Evolutionary conservation across 2,797 vertebrate species (phyloP).

Genomic region (Ctenochaetus hawaiiensis): DNA sequence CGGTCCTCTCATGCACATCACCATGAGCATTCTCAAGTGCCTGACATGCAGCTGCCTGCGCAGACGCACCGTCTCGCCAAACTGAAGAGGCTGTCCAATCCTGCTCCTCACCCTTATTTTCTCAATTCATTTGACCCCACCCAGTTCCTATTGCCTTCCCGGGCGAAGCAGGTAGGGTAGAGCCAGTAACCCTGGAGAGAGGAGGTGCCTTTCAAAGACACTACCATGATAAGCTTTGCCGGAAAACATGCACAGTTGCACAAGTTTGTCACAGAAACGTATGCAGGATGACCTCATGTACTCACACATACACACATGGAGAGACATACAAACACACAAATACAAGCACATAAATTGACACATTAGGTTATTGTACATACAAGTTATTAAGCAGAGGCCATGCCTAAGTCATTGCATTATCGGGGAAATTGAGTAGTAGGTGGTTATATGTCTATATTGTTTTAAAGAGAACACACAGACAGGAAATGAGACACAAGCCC

Average conservation of each 20-base stretch:
- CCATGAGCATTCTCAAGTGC: constrained; percentile 88
- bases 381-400: constrained; percentile 26
- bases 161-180: constrained; percentile 65
- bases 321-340: constrained; percentile 23
- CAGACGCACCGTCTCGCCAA: constrained; percentile 84
- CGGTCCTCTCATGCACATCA: constrained; percentile 88
- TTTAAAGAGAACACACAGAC: constrained; percentile 36
- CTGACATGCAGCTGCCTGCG: constrained; percentile 91
- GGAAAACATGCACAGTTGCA: constrained; percentile 76
- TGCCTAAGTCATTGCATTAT: constrained; percentile 18
- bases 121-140: constrained; percentile 29
- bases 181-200: constrained; percentile 46
- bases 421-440: constrained; percentile 24
- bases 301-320: constrained; percentile 19
- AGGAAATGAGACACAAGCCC: constrained; percentile 38
- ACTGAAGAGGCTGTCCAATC: constrained; percentile 70
- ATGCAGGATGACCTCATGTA: constrained; percentile 57
- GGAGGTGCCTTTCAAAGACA: constrained; percentile 56
- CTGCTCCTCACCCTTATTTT: constrained; percentile 5
- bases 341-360: constrained; percentile 27
- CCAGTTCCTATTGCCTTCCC: constrained; percentile 30
- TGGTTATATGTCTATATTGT: constrained; percentile 35
- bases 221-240: constrained; percentile 73
- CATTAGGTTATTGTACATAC: constrained; percentile 44
- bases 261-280: constrained; percentile 62